Evolutionary conservation across 2,888 invertebrate species (phyloP), one percentile per base, ranked within the genome.

Genomic region (Hirudinaria manillensis): DNA sequence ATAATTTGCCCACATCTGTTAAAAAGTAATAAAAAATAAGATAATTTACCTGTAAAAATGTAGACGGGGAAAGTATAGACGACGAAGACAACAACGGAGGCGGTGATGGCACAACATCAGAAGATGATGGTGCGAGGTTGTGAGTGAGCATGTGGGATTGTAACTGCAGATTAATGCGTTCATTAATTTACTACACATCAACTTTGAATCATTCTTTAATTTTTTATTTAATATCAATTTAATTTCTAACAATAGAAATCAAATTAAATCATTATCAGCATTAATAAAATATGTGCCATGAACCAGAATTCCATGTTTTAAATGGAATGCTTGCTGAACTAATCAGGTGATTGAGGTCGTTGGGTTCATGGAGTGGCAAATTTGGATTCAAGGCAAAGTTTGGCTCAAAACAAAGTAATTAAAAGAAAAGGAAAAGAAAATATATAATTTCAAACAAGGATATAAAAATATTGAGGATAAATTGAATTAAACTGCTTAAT

Each of bases 111-210:
- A 16, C n/a, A 3, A 24, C 27, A 27, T 56, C 27, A 32, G 32
- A 67, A n/a, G 67, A 70, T 36, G 70, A 36, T 3, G 38, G 34
- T 16, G 70, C 32, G 34, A 38, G 70, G 45, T 32, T 29, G 38
- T n/a, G 38, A 36, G 36, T 70, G 24, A 38, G 34, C n/a, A 70
- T 2, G 38, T 70, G 70, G 36, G 34, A 34, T 38, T 70, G 70
- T 38, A 70, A 70, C 70, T 70, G 70, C n/a, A 36, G 24, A 29
- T 6, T 6, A 32, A 67, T 24, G 13, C 13, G 13, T 61, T 24
- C 21, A 32, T 67, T 67, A 32, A 34, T 67, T 32, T 67, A 4
- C 6, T 67, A 24, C 21, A 6, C 21, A 67, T 7, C 3, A 67
- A 67, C 10, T 67, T 24, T 67, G 24, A 32, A 67, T 32, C 4